These are phyloP conservation scores for Pipistrellus nathusii DNA, from an alignment of 2,797 vertebrate species.

Conservation along the genomic window DNA sequence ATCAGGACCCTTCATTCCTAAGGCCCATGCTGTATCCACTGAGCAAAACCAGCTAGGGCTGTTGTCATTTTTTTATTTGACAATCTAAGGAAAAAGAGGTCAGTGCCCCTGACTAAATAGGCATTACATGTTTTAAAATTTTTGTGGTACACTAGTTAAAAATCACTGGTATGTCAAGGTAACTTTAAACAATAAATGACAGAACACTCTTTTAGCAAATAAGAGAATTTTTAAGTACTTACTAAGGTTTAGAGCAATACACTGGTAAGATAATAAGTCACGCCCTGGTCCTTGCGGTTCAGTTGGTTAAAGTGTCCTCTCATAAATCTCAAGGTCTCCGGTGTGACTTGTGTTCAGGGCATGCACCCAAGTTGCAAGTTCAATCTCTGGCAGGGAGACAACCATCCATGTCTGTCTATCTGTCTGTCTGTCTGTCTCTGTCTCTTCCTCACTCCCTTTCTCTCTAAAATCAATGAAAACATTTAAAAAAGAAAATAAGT, in stretches of 20 bases:
- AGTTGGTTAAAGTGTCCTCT: not conserved
- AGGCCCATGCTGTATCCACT: too few species aligned
- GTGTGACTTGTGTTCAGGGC: not conserved
- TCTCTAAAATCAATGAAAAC: not conserved
- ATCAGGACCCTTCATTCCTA: too few species aligned
- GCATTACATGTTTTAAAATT: not conserved
- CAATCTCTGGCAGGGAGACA: not conserved
- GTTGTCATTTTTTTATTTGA: not conserved
- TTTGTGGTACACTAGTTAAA: not conserved
- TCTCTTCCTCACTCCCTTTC: not conserved
- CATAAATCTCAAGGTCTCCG: not conserved
- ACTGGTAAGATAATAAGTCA: not conserved
- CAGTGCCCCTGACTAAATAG: not conserved
- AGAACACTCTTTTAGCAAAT: not conserved
- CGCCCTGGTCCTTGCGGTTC: not conserved
- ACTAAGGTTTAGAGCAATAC: not conserved
- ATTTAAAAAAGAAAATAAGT: not conserved
- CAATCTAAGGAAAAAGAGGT: not conserved
- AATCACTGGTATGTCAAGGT: not conserved
- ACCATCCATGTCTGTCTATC: not conserved
- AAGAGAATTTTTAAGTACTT: conserved; percentile 47
- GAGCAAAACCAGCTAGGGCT: not conserved
- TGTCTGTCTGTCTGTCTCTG: not conserved
- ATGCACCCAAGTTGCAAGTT: not conserved
- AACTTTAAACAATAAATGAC: not conserved